Evolutionary conservation across 1,140 invertebrate species (phyloP).

Genomic region (Teleopsis dalmanni): DNA sequence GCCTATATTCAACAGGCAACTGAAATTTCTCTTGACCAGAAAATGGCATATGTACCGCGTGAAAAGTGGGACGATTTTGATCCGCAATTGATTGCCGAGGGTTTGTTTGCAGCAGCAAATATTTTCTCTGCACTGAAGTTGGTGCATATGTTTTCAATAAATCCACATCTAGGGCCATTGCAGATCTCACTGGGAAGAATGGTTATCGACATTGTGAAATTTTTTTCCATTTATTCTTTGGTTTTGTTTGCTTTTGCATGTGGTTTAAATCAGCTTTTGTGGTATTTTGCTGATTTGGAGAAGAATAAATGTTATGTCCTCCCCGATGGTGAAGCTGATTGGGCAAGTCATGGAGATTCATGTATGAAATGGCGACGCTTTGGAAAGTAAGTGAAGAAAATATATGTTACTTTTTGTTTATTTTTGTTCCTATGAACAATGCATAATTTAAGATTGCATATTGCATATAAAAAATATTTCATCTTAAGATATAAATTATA

Average conservation of each 20-base stretch:
- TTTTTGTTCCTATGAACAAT: no score
- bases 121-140: slow-evolving; percentile 78
- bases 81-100: slow-evolving; percentile 89
- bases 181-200: slow-evolving; percentile 77
- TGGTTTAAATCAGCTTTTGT: slow-evolving; percentile 77
- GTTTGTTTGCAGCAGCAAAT: slow-evolving; percentile 90
- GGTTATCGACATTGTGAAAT: slow-evolving; percentile 83
- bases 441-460: no score
- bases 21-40: slow-evolving; percentile 58
- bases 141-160: slow-evolving; percentile 85
- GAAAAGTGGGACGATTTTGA: slow-evolving; percentile 90
- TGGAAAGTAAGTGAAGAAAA: slow-evolving; percentile 46
- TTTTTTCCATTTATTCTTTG: slow-evolving; percentile 77
- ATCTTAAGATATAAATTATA: no score
- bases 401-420: no score
- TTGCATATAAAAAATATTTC: no score
- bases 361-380: slow-evolving; percentile 73
- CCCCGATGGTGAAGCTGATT: slow-evolving; percentile 54
- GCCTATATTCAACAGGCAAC: slow-evolving; percentile 67
- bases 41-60: slow-evolving; percentile 64
- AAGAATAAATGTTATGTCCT: slow-evolving; percentile 63
- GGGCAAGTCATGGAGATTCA: slow-evolving; percentile 58
- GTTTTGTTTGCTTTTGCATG: slow-evolving; percentile 80
- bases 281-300: slow-evolving; percentile 83
- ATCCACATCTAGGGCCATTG: slow-evolving; percentile 80